Evolutionary conservation across 2,113 vertebrate species (phyloP).

Genomic region (Cyrtonyx montezumae): DNA sequence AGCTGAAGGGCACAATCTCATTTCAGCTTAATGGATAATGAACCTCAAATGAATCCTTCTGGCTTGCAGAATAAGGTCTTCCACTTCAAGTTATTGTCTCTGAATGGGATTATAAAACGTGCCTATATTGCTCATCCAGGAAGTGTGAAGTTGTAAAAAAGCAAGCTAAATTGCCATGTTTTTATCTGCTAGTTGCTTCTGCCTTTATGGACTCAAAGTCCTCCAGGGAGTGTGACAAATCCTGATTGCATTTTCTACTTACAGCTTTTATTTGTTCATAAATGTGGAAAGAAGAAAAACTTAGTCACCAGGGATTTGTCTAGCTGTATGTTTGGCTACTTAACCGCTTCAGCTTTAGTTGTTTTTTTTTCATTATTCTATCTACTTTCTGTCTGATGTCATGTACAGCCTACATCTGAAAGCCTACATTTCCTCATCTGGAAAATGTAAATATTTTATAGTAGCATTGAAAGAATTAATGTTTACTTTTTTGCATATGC

Average conservation of each 20-base stretch:
- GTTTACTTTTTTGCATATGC: background rate
- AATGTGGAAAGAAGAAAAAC: background rate
- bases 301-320: background rate
- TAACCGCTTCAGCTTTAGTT: background rate
- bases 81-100: constrained; percentile 17
- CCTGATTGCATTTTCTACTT: constrained; percentile 17
- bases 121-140: constrained; percentile 41
- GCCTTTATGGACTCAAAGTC: constrained; percentile 22
- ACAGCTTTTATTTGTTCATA: background rate
- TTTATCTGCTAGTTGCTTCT: constrained; percentile 43
- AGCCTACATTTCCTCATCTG: background rate
- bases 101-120: constrained; percentile 33
- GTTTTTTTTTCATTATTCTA: background rate
- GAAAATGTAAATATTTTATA: background rate
- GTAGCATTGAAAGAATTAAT: background rate
- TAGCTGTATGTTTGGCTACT: background rate
- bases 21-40: background rate
- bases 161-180: constrained; percentile 22
- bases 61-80: background rate
- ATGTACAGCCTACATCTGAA: background rate
- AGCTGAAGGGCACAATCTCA: background rate
- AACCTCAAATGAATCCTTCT: constrained; percentile 24
- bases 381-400: background rate
- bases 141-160: constrained; percentile 52
- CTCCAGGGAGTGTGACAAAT: constrained; percentile 43